A percentile compares a stretch with the other conserved stretches of the same genome.
These are phyloP conservation scores for Fopius arisanus DNA, from an alignment of 1,140 invertebrate genomes.

Conservation along the genomic window DNA sequence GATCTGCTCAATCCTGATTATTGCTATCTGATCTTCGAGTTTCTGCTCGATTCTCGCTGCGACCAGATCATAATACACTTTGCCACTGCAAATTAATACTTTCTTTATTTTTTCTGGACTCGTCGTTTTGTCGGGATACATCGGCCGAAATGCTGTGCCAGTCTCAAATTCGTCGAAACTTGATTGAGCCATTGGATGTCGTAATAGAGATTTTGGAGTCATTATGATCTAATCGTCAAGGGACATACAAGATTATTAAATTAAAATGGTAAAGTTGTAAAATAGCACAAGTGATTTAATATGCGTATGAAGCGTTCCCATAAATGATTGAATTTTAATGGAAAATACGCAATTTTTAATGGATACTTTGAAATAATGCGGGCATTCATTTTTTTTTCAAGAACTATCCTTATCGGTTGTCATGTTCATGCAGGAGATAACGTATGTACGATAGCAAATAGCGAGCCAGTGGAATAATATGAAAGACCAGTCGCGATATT, in stretches of 20 bases:
- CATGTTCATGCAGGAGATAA: neutral
- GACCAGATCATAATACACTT: constrained; percentile 85
- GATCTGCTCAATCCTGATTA: constrained; percentile 84
- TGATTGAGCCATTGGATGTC: constrained; percentile 76
- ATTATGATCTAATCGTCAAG: constrained; percentile 62
- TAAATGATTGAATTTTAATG: neutral
- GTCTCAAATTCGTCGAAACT: constrained; percentile 74
- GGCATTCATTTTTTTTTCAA: neutral
- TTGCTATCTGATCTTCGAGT: constrained; percentile 75
- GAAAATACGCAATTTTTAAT: neutral
- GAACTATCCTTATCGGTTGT: neutral
- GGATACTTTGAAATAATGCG: neutral
- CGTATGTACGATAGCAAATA: neutral
- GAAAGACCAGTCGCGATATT: neutral
- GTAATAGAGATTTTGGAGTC: constrained; percentile 82
- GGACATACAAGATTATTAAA: neutral
- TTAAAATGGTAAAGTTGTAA: neutral
- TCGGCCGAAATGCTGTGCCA: constrained; percentile 55
- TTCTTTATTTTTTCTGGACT: constrained; percentile 73
- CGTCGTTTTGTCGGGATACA: constrained; percentile 71
- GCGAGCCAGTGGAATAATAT: neutral
- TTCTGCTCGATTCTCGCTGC: constrained; percentile 73
- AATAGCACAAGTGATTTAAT: neutral
- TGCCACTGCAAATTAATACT: constrained; percentile 81
- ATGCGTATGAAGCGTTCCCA: neutral